A percentile compares a stretch with the other conserved stretches of the same genome.
phyloP scores from a whole-genome alignment of 1,140 invertebrate genomes.

The Tetramorium simillimum region DNA sequence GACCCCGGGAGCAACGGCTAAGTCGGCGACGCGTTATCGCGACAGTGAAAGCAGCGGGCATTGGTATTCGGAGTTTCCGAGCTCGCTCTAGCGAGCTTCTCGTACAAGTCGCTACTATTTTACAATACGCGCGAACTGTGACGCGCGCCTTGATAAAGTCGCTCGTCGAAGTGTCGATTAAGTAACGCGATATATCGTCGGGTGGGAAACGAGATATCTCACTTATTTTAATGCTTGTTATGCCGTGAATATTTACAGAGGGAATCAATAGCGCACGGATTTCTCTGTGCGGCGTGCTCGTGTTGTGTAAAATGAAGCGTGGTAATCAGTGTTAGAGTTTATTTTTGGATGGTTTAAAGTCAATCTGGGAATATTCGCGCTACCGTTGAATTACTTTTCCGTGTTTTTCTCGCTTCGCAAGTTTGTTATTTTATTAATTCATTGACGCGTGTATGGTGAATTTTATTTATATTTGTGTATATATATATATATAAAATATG shows the following conservation, averaged over 20 bases:
- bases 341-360: background rate
- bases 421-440: conserved; percentile 23
- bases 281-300: background rate
- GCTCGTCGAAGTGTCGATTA: background rate
- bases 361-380: background rate
- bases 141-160: background rate
- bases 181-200: background rate
- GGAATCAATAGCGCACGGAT: background rate
- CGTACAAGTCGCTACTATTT: background rate
- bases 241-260: background rate
- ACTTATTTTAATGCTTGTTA: background rate
- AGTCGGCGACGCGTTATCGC: conserved; percentile 17
- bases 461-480: background rate
- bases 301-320: background rate
- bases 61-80: conserved; percentile 4
- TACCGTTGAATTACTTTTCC: background rate
- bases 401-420: background rate
- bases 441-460: background rate
- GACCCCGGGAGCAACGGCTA: background rate
- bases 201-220: background rate
- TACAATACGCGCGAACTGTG: background rate
- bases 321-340: background rate
- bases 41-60: conserved; percentile 5
- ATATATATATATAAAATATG: background rate
- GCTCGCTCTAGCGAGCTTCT: background rate